phyloP scores from a whole-genome alignment of 2,888 invertebrate genomes.

The Tinea pellionella region DNA sequence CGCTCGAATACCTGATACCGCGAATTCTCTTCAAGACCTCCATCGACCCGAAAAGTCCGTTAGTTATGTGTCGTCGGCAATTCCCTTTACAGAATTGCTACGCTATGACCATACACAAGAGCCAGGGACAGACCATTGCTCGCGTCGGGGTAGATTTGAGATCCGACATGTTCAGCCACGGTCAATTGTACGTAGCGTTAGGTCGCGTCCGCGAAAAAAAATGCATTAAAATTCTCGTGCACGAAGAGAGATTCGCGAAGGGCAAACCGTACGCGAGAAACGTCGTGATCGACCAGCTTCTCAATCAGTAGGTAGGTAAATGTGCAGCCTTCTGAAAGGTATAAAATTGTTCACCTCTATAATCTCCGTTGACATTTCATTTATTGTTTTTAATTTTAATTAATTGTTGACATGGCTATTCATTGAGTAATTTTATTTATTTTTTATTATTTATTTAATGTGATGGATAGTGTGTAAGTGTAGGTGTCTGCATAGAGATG shows the following conservation, averaged over 20 bases:
- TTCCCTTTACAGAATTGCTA: constrained; percentile 17
- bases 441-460: no score
- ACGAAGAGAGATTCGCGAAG: background rate
- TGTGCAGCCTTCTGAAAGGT: background rate
- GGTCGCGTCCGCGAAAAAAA: constrained; percentile 8
- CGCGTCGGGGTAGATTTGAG: constrained; percentile 16
- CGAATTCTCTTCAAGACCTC: no score
- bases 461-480: no score
- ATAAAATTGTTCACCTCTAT: no score
- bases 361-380: no score
- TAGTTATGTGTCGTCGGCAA: constrained; percentile 16
- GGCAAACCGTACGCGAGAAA: background rate
- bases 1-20: no score
- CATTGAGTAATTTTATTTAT: no score
- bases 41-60: constrained; percentile 16
- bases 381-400: no score
- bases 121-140: constrained; percentile 17
- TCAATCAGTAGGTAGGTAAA: background rate
- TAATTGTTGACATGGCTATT: no score
- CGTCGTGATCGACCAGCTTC: background rate
- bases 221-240: background rate
- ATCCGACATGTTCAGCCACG: no score
- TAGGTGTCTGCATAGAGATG: no score
- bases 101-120: constrained; percentile 18
- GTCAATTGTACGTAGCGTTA: constrained; percentile 3